Conservation (phyloP, 2,113 vertebrate species). For the Aleadryas rufinucha region DNA sequence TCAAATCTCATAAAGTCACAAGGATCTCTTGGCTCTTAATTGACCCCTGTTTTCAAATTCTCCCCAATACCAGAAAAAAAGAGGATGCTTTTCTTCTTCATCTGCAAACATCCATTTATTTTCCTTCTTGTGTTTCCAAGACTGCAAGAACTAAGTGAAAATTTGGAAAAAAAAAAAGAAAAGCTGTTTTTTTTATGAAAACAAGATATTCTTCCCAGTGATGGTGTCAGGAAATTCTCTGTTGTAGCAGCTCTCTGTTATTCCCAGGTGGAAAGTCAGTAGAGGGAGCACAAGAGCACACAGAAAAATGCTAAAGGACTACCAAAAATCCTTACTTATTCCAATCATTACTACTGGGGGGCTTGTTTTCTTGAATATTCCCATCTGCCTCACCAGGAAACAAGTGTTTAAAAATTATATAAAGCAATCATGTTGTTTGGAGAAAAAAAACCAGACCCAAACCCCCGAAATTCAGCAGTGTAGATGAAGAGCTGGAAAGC, state of each 20-base stretch:
- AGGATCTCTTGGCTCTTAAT: background rate
- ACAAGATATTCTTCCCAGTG: rapidly evolving
- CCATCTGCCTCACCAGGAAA: background rate
- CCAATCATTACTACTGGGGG: rapidly evolving
- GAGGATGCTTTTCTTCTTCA: background rate
- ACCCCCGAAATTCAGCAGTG: background rate
- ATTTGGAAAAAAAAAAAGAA: background rate
- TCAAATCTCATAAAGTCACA: background rate
- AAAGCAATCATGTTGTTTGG: background rate
- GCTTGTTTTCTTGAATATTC: background rate
- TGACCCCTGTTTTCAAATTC: background rate
- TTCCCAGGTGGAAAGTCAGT: constrained; percentile 18
- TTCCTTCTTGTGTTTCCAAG: background rate
- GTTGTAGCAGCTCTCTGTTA: background rate
- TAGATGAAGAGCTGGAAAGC: background rate
- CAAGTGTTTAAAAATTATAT: background rate
- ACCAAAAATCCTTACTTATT: background rate
- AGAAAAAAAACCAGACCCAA: background rate
- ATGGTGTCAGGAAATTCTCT: background rate
- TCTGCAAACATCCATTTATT: background rate
- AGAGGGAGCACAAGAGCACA: constrained; percentile 61
- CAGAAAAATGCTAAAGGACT: background rate
- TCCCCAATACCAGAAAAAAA: background rate
- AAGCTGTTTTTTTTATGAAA: background rate
- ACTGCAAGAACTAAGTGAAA: background rate